A percentile compares a stretch with the other conserved stretches of the same genome.
Conservation (phyloP, 2,888 invertebrate species). For the Biston betularia region DNA sequence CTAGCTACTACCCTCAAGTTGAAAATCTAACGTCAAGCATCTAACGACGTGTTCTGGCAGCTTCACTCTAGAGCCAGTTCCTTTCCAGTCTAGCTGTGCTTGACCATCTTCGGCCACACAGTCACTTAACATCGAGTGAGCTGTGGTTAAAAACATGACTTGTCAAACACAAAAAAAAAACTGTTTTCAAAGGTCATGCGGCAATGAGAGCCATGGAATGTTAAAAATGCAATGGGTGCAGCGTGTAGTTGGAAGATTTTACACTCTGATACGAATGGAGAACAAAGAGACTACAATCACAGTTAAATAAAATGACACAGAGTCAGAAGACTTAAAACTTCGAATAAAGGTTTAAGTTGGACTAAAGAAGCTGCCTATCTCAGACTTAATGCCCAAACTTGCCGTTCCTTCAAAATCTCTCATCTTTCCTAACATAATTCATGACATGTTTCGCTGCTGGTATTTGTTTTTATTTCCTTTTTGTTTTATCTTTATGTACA, state of each 20-base stretch:
- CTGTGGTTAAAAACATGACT: too few relatives aligned
- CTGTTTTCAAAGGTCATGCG: constrained; percentile 22
- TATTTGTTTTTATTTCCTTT: too few relatives aligned
- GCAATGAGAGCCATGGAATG: constrained; percentile 13
- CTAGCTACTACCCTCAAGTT: too few relatives aligned
- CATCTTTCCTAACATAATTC: background rate
- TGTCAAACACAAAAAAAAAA: too few relatives aligned
- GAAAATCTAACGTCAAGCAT: too few relatives aligned
- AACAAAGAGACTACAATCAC: constrained; percentile 6
- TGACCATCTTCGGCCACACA: too few relatives aligned
- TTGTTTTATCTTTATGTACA: too few relatives aligned
- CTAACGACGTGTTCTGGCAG: too few relatives aligned
- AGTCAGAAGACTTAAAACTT: background rate
- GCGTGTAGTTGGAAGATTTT: constrained; percentile 4
- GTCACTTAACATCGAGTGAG: too few relatives aligned
- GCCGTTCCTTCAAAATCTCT: background rate
- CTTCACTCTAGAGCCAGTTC: too few relatives aligned
- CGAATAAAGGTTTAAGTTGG: background rate
- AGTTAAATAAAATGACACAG: background rate
- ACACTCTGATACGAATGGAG: background rate
- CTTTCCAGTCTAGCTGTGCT: too few relatives aligned
- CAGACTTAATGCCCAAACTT: background rate
- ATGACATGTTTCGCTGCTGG: too few relatives aligned
- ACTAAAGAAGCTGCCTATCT: background rate
- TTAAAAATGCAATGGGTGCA: background rate